Evolutionary conservation across 1,140 invertebrate species (phyloP).

Genomic region (Bombus pyrosoma): DNA sequence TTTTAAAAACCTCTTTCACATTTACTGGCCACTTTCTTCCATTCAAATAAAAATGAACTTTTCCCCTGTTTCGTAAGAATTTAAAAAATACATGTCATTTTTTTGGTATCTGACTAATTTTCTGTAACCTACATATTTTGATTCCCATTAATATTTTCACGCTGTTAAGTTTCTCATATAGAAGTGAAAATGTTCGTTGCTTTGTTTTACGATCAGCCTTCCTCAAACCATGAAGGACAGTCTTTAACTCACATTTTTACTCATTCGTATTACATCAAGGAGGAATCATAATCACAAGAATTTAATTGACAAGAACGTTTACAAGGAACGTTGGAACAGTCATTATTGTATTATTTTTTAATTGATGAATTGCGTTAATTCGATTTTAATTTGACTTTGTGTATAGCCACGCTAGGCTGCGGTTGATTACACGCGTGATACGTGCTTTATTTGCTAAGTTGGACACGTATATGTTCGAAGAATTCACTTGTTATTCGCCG

Average conservation of each 20-base stretch:
- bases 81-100: too few species aligned
- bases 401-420: not conserved
- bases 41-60: too few species aligned
- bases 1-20: too few species aligned
- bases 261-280: not conserved
- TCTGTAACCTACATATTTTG: not conserved
- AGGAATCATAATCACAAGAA: not conserved
- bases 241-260: not conserved
- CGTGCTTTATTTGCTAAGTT: constrained; percentile 5
- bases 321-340: not conserved
- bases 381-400: constrained; percentile 1
- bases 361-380: not conserved
- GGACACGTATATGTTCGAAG: constrained; percentile 27
- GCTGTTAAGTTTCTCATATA: not conserved
- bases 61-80: too few species aligned
- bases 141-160: not conserved
- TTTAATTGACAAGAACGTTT: not conserved
- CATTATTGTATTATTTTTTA: not conserved
- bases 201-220: not conserved
- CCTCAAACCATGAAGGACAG: constrained; percentile 16
- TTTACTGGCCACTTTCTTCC: too few species aligned
- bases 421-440: constrained; percentile 8
- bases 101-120: not conserved
- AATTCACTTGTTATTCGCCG: constrained; percentile 27
- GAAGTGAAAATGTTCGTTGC: not conserved